Evolutionary conservation across 2,113 vertebrate species (phyloP), one percentile per base, ranked within the genome.

Genomic region (Dipodomys spectabilis): DNA sequence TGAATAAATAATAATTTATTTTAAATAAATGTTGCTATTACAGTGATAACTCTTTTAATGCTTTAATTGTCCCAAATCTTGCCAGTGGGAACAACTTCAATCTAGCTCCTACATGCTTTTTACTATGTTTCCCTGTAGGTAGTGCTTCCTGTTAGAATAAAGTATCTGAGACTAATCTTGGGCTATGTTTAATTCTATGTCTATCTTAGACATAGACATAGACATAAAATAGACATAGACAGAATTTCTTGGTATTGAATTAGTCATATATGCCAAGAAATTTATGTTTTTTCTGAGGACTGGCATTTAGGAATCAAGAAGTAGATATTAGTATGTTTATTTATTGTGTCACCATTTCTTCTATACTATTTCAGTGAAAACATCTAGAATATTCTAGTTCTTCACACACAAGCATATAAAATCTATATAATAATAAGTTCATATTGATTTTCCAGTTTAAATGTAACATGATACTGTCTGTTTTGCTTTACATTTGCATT

Each of bases 401-500:
- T 35, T 65, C 44, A 79, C 27, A 86, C 7, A 45, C 28, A 71
- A 74, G 57, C 22, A 68, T 62, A 68, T 32, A 77, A 84, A n/a
- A 64, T 75, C 39, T 81, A 25, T 45, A 25, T 93, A 62, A 49
- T 88, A 71, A 27, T 83, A 82, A 53, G 15, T 78, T 92, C 20
- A 49, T 75, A 35, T 20, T 79, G 57, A 74, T 79, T 92, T 93
- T 94, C 2, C 5, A 88, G 30, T 86, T 86, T 80, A 83, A 86
- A 86, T 93, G 13, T 53, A 77, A 86, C 8, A 87, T 83, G 75
- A n/a, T 0, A 53, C 39, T 57, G 25, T 71, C 68, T 92, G 78
- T 71, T 95, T 94, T 93, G 79, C 23, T 39, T 91, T 71, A 19
- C 88, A 27, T 80, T 91, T 83, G 23, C 7, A 80, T 77, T 90